Percentiles rank a stretch among this genome's conserved stretches.
Evolutionary conservation across 2,888 invertebrate species (phyloP).

Genomic region (Drosophila histrio): DNA sequence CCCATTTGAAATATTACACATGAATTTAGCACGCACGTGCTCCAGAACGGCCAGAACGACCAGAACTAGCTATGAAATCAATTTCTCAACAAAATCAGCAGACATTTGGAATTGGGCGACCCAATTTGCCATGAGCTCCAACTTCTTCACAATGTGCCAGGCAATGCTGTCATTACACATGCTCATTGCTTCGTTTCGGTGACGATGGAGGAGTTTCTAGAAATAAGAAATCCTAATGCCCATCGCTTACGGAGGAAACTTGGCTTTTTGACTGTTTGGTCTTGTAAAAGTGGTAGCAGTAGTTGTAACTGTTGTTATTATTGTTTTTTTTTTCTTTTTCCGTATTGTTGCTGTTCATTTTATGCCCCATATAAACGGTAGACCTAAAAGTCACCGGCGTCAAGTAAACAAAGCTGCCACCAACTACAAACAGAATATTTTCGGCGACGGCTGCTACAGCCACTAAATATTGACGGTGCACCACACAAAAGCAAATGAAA

Average conservation of each 20-base stretch:
- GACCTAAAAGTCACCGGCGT: slow-evolving; percentile 66
- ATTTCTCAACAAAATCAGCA: slow-evolving; percentile 51
- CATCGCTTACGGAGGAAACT: not conserved
- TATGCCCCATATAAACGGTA: slow-evolving; percentile 64
- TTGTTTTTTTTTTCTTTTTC: slow-evolving; percentile 7
- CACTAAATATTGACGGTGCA: slow-evolving; percentile 12
- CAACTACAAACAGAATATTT: slow-evolving; percentile 7
- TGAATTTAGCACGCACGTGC: slow-evolving; percentile 45
- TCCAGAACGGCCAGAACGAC: slow-evolving; percentile 1
- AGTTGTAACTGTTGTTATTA: slow-evolving; percentile 30
- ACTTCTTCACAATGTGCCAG: not conserved
- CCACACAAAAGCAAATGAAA: slow-evolving; percentile 23
- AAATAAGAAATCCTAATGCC: slow-evolving; percentile 6
- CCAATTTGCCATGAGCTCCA: not conserved
- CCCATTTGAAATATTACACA: slow-evolving; percentile 19
- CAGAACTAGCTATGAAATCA: slow-evolving; percentile 42
- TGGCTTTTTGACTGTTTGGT: slow-evolving; percentile 2
- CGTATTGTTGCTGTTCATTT: slow-evolving; percentile 55
- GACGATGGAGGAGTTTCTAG: not conserved
- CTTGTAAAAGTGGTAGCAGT: slow-evolving; percentile 14
- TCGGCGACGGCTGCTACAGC: slow-evolving; percentile 32
- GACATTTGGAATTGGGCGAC: slow-evolving; percentile 4
- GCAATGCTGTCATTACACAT: slow-evolving; percentile 51
- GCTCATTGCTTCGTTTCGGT: slow-evolving; percentile 29
- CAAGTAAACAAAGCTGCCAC: slow-evolving; percentile 63